These are phyloP conservation scores for Malacoctenus gilli DNA, from an alignment of 2,797 vertebrate genomes.

Conservation along the genomic window DNA sequence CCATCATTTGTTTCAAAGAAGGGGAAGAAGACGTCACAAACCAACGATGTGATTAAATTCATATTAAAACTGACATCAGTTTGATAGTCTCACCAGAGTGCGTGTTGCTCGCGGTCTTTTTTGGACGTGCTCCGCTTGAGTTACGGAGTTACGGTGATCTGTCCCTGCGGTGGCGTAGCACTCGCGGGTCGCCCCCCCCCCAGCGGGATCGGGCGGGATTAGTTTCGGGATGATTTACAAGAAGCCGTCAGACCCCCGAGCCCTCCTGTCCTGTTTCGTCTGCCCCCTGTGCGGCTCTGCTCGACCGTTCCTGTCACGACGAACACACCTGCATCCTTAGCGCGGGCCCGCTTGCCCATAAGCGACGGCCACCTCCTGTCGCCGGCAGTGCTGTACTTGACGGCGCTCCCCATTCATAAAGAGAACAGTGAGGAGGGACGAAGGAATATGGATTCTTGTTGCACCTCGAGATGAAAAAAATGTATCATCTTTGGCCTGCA, in stretches of 20 bases:
- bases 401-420: slow-evolving; percentile 4
- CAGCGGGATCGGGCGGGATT: slow-evolving; percentile 20
- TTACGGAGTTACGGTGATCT: slow-evolving; percentile 29
- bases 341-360: no score
- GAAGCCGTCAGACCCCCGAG: slow-evolving; percentile 29
- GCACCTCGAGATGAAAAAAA: no score
- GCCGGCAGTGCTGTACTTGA: slow-evolving; percentile 4
- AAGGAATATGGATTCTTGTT: no score
- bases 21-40: no score
- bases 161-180: slow-evolving; percentile 17
- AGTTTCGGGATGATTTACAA: slow-evolving; percentile 49
- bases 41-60: no score
- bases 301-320: slow-evolving; percentile 65
- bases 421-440: not conserved
- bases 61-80: no score
- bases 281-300: slow-evolving; percentile 29
- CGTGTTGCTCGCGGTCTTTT: no score
- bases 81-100: no score
- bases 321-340: slow-evolving; percentile 84
- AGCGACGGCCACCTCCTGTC: slow-evolving; percentile 49
- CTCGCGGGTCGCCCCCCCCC: slow-evolving; percentile 34
- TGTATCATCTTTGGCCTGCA: no score
- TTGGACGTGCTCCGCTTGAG: slow-evolving; percentile 26
- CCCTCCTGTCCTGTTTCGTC: slow-evolving; percentile 33
- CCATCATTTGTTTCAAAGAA: no score